Evolutionary conservation across 2,797 vertebrate species (phyloP).

Genomic region (Sarcoramphus papa): DNA sequence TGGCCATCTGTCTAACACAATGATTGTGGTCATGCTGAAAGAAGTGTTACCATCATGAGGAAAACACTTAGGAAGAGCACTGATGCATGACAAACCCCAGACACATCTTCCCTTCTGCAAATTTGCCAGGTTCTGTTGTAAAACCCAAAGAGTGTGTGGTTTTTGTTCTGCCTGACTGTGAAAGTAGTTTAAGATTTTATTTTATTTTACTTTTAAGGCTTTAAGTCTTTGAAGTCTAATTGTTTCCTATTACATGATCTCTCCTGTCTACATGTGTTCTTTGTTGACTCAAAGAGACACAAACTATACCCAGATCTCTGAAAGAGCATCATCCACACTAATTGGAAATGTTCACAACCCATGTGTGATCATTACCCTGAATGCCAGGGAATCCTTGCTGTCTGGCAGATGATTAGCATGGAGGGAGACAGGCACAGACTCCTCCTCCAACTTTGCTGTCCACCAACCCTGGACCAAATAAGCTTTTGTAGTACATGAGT

Average conservation of each 20-base stretch:
- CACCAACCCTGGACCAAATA: neutral
- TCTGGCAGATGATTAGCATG: neutral
- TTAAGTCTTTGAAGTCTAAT: neutral
- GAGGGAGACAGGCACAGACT: neutral
- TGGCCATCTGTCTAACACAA: neutral
- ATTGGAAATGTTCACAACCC: neutral
- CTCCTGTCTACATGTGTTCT: neutral
- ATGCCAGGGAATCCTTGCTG: neutral
- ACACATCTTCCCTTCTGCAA: neutral
- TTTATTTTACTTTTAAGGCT: neutral
- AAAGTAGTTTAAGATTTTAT: constrained; percentile 3
- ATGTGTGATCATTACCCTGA: neutral
- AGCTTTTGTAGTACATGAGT: neutral
- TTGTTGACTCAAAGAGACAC: neutral
- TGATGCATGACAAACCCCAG: neutral
- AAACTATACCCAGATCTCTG: neutral
- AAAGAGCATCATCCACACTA: neutral
- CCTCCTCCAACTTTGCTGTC: neutral
- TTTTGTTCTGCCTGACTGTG: neutral
- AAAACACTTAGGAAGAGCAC: neutral
- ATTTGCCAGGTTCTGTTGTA: neutral
- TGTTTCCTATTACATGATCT: neutral
- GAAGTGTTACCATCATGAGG: neutral
- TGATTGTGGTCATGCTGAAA: neutral
- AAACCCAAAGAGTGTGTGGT: neutral